Conservation (phyloP, 2,113 vertebrate genomes). For the Mungos mungo region DNA sequence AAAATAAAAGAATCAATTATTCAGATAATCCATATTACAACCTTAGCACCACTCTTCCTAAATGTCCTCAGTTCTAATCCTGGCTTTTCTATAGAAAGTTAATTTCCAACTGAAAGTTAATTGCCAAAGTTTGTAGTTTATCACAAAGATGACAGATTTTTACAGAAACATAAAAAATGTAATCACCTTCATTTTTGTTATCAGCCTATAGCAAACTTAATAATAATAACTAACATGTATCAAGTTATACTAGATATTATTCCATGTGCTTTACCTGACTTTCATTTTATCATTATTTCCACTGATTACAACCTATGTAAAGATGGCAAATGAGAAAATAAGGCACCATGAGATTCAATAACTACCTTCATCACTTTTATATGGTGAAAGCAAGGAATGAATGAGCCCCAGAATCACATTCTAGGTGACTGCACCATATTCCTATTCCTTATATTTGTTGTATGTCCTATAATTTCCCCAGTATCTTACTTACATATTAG, state of each 20-base stretch:
- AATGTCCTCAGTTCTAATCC: not conserved
- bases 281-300: conserved; percentile 23
- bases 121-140: not conserved
- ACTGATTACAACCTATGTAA: not conserved
- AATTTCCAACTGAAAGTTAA: not conserved
- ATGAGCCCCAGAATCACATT: not conserved
- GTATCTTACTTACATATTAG: not conserved
- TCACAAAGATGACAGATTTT: not conserved
- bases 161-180: not conserved
- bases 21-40: not conserved
- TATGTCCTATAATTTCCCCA: not conserved
- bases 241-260: not conserved
- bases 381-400: not conserved
- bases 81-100: not conserved
- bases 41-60: not conserved
- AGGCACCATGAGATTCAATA: not conserved
- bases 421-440: not conserved
- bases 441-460: not conserved
- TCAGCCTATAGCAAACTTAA: not conserved
- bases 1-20: not conserved
- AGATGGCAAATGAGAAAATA: not conserved
- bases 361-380: not conserved
- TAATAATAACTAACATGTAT: not conserved
- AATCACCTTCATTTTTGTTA: not conserved
- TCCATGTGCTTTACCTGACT: not conserved